Base-by-base conservation (phyloP, 1,140 invertebrate genomes). In the Acyrthosiphon pisum region DNA sequence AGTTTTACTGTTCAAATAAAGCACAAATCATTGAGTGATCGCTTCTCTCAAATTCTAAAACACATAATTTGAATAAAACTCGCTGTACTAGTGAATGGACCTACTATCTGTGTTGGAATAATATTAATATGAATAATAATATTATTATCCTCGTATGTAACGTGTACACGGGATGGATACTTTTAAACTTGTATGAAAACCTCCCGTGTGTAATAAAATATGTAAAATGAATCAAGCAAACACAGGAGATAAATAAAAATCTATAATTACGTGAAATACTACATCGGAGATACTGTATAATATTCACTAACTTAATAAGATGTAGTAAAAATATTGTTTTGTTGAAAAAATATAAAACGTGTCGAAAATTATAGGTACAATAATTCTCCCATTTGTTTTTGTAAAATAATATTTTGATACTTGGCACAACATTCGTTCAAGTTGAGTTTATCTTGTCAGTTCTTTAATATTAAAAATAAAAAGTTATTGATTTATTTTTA, bases 51-150 rank as follows among this genome's bases (percentile, higher is more conserved):
- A 60, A 60, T 11, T 30, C 26, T 30, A 30, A 9, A 60, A 30
- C 2, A 60, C 11, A n/a, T 14, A 6, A 0, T 14, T 68, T 18
- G 11, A n/a, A 68, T n/a, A 53, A 68, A 30, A 68, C 9, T 60
- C 2, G 11, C 9, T n/a, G 6, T 68, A 2, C 60, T 68, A n/a
- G 1, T 0, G 14, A n/a, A n/a, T 0, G 14, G 30, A 30, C 22
- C 9, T 18, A 6, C 20, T n/a, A n/a, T 18, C 1, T 18, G 6
- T 18, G 3, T n/a, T 68, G 3, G n/a, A n/a, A 53, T 53, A 53
- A 53, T 53, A 1, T 11, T 30, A 11, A 30, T 68, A n/a, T 68
- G 14, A 68, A 68, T 18, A 68, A 68, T 68, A n/a, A 68, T 68
- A n/a, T 68, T 14, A 68, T 68, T 68, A 68, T 68, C 1, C 14